These are phyloP conservation scores for Microchrysa polita DNA, from an alignment of 2,888 invertebrate genomes.

Conservation along the genomic window DNA sequence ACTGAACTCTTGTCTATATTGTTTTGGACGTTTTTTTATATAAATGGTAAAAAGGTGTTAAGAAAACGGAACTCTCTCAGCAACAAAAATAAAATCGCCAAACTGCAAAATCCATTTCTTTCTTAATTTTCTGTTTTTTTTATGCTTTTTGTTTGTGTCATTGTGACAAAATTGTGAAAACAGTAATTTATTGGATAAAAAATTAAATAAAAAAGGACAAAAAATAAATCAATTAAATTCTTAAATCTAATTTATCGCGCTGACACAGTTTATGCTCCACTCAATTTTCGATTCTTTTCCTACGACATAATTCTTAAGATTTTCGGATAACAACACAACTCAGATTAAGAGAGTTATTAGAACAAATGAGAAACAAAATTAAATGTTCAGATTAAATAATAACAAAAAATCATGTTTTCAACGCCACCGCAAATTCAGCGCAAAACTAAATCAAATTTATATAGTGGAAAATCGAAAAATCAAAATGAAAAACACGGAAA, in stretches of 20 bases:
- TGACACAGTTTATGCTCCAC: background rate
- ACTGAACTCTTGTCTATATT: conserved; percentile 38
- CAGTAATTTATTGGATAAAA: conserved; percentile 27
- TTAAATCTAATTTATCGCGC: background rate
- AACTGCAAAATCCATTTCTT: conserved; percentile 48
- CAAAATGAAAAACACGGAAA: background rate
- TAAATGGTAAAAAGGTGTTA: conserved; percentile 47
- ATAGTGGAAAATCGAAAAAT: background rate
- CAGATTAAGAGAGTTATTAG: no score
- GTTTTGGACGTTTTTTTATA: conserved; percentile 38
- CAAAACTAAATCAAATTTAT: background rate
- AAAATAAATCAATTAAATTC: background rate
- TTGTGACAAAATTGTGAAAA: conserved; percentile 19
- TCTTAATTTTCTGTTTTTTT: no score
- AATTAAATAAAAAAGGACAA: conserved; percentile 24
- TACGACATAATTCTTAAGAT: background rate
- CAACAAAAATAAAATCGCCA: conserved; percentile 50
- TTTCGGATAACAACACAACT: conserved; percentile 1
- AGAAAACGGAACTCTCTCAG: conserved; percentile 52
- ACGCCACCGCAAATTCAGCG: conserved; percentile 22
- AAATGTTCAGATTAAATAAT: no score
- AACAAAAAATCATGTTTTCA: conserved; percentile 8
- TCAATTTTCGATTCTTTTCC: background rate
- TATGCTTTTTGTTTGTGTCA: no score
- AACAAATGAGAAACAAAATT: no score